Evolutionary conservation across 2,888 invertebrate genomes (phyloP), one percentile per base, ranked within the genome.

Genomic region (Incurvaria masculella): DNA sequence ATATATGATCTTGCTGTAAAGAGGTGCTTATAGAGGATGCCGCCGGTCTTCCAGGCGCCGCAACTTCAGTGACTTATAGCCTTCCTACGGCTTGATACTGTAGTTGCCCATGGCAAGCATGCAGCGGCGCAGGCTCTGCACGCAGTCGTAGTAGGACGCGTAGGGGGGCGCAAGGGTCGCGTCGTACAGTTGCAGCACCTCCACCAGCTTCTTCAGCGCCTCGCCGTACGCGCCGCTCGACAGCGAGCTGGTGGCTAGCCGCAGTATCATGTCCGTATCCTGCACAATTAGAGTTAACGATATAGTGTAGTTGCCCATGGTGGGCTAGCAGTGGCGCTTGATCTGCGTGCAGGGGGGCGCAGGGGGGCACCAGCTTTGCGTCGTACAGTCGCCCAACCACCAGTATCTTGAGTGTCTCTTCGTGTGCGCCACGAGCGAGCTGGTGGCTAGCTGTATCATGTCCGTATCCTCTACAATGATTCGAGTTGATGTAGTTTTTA

Each of bases 91-190:
- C 19, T 20, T 21, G 62, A 76, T 68, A 50, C 68, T 75, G 50
- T 78, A 72, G 56, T 87, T 86, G 44, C 90, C 91, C 54, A 83
- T 69, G 48, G 85, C 75, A 3, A 91, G 69, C 68, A 86, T 81
- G 56, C 88, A 88, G 45, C 85, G 80, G 55, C 87, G 80, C 14
- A 88, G 69, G 45, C 85, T 83, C 64, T 91, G 87, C 51, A 88
- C 88, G 60, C 88, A 89, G 44, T 88, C 74, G 58, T 88, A 86
- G 63, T 86, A 89, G 54, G 90, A 91, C 51, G 79, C 81, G 57
- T 88, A 88, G 0, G 91, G 91, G 6, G 89, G 85, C 2, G 81
- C 81, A 41, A 91, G 66, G 2, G 84, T 85, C 41, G 82, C 80
- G 50, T 88, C 85, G 60, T 89, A 82, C 11, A 88, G 72, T 53